Percentiles rank a stretch among this genome's conserved stretches.
phyloP scores from a whole-genome alignment of 2,888 invertebrate genomes.

The Lathronympha strigana region DNA sequence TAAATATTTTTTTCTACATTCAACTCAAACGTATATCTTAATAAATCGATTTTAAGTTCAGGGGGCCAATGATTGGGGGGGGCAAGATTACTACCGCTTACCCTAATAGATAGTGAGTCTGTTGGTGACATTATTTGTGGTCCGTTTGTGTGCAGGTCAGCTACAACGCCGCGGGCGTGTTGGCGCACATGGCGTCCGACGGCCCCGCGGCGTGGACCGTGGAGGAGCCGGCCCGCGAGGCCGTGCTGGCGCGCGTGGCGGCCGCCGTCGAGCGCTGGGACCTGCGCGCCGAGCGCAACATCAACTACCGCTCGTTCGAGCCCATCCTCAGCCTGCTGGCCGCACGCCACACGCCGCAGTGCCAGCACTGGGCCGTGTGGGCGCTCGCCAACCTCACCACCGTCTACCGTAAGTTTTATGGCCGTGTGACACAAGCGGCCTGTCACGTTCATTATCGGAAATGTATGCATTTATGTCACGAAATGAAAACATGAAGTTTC shows the following conservation, averaged over 20 bases:
- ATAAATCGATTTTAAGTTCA: too few species aligned
- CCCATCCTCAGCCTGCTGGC: constrained; percentile 94
- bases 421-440: too few species aligned
- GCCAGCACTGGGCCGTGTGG: constrained; percentile 99
- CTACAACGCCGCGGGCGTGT: constrained; percentile 97
- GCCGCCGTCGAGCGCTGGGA: constrained; percentile 95
- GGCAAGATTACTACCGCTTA: too few species aligned
- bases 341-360: constrained; percentile 94
- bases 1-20: too few species aligned
- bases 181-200: constrained; percentile 98
- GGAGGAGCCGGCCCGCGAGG: constrained; percentile 86
- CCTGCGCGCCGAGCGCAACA: constrained; percentile 93
- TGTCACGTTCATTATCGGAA: too few species aligned
- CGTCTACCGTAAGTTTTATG: constrained; percentile 95
- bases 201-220: constrained; percentile 93
- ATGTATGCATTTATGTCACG: too few species aligned
- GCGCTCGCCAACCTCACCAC: constrained; percentile 97
- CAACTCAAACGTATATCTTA: too few species aligned
- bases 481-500: too few species aligned
- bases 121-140: too few species aligned
- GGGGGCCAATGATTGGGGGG: too few species aligned
- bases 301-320: constrained; percentile 96
- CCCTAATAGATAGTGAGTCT: too few species aligned
- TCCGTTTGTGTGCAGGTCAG: constrained; percentile 86
- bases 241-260: constrained; percentile 90